Evolutionary conservation across 2,888 invertebrate species (phyloP).

Genomic region (Acholoe squamosa): DNA sequence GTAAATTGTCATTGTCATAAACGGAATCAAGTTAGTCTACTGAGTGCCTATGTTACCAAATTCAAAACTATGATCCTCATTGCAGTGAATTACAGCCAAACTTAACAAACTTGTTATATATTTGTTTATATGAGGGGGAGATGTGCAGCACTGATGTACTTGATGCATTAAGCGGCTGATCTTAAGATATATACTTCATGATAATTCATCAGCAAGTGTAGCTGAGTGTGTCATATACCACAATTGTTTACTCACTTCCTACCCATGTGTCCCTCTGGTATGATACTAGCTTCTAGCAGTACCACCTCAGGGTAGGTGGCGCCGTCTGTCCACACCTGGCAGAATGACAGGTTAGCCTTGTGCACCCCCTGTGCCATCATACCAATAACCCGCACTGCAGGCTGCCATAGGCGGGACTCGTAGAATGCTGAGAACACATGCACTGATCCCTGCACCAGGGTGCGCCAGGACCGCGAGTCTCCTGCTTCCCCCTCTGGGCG

Average conservation of each 20-base stretch:
- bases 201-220: no score
- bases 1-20: no score
- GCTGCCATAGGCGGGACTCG: slow-evolving; percentile 52
- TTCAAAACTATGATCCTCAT: no score
- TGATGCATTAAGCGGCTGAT: no score
- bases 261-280: slow-evolving; percentile 36
- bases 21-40: no score
- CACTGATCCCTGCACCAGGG: not conserved
- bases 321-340: slow-evolving; percentile 36
- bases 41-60: no score
- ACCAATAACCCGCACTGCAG: slow-evolving; percentile 42
- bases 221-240: not conserved
- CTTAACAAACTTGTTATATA: no score
- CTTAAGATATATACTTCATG: no score
- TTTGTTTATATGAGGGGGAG: not conserved
- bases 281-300: not conserved
- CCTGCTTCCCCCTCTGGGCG: not conserved
- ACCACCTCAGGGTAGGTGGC: slow-evolving; percentile 37
- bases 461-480: slow-evolving; percentile 7
- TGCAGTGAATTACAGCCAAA: no score
- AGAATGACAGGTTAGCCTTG: slow-evolving; percentile 33
- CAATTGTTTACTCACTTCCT: not conserved
- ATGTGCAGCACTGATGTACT: no score
- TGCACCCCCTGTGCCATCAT: not conserved
- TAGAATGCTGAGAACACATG: slow-evolving; percentile 57